Base-by-base conservation (phyloP, 2,797 vertebrate species). In the Fringilla coelebs region DNA sequence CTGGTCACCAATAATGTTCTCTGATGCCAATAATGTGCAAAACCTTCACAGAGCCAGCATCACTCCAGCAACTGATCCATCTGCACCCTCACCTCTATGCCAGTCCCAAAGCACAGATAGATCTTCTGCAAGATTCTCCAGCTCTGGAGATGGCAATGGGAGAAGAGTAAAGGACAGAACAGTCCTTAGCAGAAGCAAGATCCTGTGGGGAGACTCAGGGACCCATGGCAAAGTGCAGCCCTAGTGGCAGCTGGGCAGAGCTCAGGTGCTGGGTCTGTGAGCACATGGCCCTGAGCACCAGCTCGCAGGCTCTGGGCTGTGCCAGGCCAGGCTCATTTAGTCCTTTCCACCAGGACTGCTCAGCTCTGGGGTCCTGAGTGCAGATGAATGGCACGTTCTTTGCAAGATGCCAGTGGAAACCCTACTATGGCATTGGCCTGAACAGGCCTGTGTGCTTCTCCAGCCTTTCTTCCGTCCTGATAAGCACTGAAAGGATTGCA, bases 181-280 rank as follows among this genome's bases (percentile, higher is more conserved):
- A 57, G 52, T 36, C 19, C 32, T 40, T 7, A 26, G 18, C 0
- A 46, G 21, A 26, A 32, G 25, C 49, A 77, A 46, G 41, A 63
- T 36, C 24, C 28, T 32, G 10, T 5, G 4, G 32, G 29, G 15
- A 82, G 24, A 7, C 12, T 38, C 24, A 1, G 2, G 28, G 6
- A 9, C 16, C 31, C 40, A 2, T 1, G 32, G 6, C 11, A 2
- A 45, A 0, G 6, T 2, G 9, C 31, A 67, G 62, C 72, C 21
- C 10, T 5, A 5, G n/a, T 0, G 6, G 8, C 5, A 6, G 57
- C 48, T 45, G n/a, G 22, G 15, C 18, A 48, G 41, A 41, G 43
- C 34, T 34, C 11, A 6, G 2, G 26, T 0, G 10, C 5, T 9
- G 49, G 31, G 28, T 58, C 25, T 62, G 61, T 1, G 8, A 48